phyloP scores from a whole-genome alignment of 2,888 invertebrate genomes.

The Phymatocera aterrima region DNA sequence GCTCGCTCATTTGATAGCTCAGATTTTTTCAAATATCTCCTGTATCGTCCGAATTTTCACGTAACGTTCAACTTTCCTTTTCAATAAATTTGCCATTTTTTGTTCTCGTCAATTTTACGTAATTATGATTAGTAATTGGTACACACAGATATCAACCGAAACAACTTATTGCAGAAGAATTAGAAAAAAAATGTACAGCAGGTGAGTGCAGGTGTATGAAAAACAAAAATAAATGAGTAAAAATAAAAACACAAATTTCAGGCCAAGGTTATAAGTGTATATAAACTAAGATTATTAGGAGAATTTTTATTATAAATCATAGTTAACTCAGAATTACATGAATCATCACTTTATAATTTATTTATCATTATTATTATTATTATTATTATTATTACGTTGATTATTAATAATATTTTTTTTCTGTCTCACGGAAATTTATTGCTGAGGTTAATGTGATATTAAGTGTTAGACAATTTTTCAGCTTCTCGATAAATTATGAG shows the following conservation, averaged over 20 bases:
- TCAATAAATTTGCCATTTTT: background rate
- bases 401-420: too few relatives aligned
- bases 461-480: slow-evolving; percentile 61
- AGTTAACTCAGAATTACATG: slow-evolving; percentile 9
- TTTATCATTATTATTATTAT: too few relatives aligned
- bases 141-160: background rate
- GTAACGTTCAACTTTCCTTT: background rate
- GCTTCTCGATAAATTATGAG: too few relatives aligned
- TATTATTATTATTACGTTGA: too few relatives aligned
- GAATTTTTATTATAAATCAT: slow-evolving; percentile 6
- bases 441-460: slow-evolving; percentile 68
- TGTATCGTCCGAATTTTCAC: background rate
- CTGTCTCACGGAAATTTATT: slow-evolving; percentile 46
- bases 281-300: background rate
- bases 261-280: slow-evolving; percentile 9
- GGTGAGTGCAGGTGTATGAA: background rate
- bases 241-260: background rate
- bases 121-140: too few relatives aligned
- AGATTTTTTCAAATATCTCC: background rate
- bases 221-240: too few relatives aligned
- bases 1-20: background rate
- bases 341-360: slow-evolving; percentile 12
- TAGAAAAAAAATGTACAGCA: background rate
- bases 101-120: background rate
- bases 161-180: background rate